Percentiles rank a stretch among this genome's conserved stretches.
Conservation (phyloP, 2,113 vertebrate genomes). For the Alouatta palliata region DNA sequence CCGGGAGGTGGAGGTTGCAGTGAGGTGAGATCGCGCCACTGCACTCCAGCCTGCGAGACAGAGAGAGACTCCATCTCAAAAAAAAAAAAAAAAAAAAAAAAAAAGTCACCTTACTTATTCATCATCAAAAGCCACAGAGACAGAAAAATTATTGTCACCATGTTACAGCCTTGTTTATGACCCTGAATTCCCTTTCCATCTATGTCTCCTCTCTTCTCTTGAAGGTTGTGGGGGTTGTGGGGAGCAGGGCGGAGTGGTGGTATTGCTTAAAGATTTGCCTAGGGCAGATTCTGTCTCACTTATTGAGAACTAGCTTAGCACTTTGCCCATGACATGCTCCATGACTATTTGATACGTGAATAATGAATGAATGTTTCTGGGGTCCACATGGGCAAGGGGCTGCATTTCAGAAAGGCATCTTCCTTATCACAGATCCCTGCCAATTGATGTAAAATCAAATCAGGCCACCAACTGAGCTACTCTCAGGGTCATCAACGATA, state of each 20-base stretch:
- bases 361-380: not conserved
- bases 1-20: too few relatives aligned
- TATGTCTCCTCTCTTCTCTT: not conserved
- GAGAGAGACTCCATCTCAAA: too few relatives aligned
- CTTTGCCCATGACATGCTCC: not conserved
- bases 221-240: not conserved
- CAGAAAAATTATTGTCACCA: not conserved
- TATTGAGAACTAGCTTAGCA: not conserved
- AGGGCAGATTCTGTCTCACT: not conserved
- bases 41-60: too few relatives aligned
- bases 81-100: too few relatives aligned
- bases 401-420: conserved; percentile 13
- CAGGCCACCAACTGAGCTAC: not conserved
- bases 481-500: not conserved
- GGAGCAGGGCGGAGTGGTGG: too few relatives aligned
- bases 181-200: not conserved
- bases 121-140: not conserved
- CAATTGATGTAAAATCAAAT: not conserved
- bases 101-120: not conserved
- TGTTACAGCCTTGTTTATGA: not conserved
- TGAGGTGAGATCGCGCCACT: too few relatives aligned
- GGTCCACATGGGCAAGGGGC: not conserved
- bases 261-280: not conserved
- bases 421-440: not conserved
- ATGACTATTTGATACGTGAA: not conserved